Evolutionary conservation across 2,113 vertebrate species (phyloP).

Genomic region (Scomber japonicus): DNA sequence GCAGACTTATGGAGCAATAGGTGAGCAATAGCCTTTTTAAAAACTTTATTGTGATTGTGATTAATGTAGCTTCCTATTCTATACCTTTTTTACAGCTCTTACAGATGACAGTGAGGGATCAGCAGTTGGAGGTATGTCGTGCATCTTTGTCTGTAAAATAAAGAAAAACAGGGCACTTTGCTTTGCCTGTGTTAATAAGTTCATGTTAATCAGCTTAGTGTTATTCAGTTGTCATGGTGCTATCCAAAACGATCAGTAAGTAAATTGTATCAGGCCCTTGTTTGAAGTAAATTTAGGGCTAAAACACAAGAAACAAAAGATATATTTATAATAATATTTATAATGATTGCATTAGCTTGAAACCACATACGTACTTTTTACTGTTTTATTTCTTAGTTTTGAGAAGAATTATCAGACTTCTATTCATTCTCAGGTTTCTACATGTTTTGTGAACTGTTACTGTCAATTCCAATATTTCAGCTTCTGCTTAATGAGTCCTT

Average conservation of each 20-base stretch:
- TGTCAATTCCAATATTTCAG: neutral
- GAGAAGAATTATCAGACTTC: slow-evolving; percentile 3
- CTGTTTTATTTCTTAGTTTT: slow-evolving; percentile 15
- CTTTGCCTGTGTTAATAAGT: neutral
- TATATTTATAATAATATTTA: neutral
- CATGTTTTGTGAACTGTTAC: neutral
- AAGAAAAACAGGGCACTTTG: neutral
- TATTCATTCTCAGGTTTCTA: neutral
- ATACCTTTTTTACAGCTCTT: slow-evolving; percentile 40
- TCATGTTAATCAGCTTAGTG: neutral
- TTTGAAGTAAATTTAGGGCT: slow-evolving; percentile 2
- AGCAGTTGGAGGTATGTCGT: slow-evolving; percentile 50
- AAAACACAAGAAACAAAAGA: neutral
- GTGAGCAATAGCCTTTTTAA: neutral
- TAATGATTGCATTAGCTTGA: neutral
- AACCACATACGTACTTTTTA: neutral
- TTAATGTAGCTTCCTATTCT: neutral
- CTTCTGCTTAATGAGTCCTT: neutral
- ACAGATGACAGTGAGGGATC: slow-evolving; percentile 64
- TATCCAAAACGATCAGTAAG: neutral
- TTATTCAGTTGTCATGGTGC: neutral
- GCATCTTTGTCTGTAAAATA: neutral
- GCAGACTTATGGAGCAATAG: neutral
- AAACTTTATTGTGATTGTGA: neutral
- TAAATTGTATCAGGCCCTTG: neutral